Base-by-base conservation (phyloP, 2,113 vertebrate species). In the Lepus americanus region DNA sequence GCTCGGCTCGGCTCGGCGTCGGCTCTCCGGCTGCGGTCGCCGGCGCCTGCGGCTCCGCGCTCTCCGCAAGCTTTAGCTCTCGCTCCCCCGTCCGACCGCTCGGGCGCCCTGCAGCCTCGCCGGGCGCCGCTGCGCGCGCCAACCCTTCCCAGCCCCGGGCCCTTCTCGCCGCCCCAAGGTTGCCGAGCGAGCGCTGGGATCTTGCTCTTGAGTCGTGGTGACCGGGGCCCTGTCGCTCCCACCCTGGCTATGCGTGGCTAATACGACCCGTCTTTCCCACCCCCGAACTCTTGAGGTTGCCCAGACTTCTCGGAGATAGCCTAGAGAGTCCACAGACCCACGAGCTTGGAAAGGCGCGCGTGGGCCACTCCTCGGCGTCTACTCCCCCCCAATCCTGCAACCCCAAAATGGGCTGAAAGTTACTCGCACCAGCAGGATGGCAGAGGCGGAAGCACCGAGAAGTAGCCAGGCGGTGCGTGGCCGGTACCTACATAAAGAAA, bases 51-150 rank as follows among this genome's bases (percentile, higher is more conserved):
- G 16, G 74, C 93, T 64, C 53, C 2, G 83, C 77, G 95, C 25
- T 59, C 89, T 14, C 53, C 5, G 44, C 80, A 69, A 92, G 95
- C 97, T 69, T 97, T 94, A 96, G 94, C 98, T 98, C 97, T 98
- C 98, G 94, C 98, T 98, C 98, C 98, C 98, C 98, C 98, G 94
- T 98, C 98, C 94, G 98, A 97, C 97, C 97, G 88, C 94, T 97
- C 86, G 0, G 59, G 94, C 92, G 89, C 90, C 95, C 61, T 98
- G 98, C 98, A 98, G 95, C 97, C 74, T 79, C 55, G 6, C 73
- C n/a, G 0, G 44, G 67, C 61, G 49, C 31, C 89, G 1, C 61
- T 1, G 80, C 59, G 70, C 49, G 81, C 59, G 3, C 1, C 59
- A 31, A 64, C 85, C 55, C 22, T 22, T 63, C 39, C 74, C 81